Evolutionary conservation across 2,888 invertebrate genomes (phyloP), one percentile per base, ranked within the genome.

Genomic region (Plagiodera versicolora): DNA sequence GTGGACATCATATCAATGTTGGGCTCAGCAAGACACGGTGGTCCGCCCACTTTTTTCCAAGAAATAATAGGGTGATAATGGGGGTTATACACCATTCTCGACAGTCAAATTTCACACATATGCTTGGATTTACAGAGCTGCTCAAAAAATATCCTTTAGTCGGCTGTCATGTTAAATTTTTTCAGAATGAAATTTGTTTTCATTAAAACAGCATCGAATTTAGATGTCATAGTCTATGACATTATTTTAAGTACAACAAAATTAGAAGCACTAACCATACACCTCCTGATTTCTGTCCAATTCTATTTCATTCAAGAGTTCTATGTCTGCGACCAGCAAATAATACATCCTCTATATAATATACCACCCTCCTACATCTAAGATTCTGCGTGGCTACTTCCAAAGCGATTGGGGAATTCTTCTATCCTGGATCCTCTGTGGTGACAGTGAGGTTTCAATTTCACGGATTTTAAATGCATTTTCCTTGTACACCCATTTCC

Each of bases 401-500:
- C 24, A 44, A 19, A 50, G 39, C 48, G n/a, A 59, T 59, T 63
- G 62, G 62, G 24, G 28, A 59, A 53, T 56, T 14, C 39, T 56
- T 49, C 56, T 49, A 48, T 52, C 28, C 24, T 59, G 52, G 48
- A 48, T 58, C 32, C 30, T 47, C 18, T 24, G 49, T 30, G 48
- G 35, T 47, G 24, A 44, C 52, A 39, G 47, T 18, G 53, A 58
- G 52, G 58, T 56, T 61, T 61, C 61, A 56, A 65, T 60, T 65
- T 65, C 58, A 60, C 62, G 57, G 58, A 56, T 46, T 61, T 61
- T 63, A 66, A 66, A 66, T 66, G 65, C 63, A 61, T 57, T 66
- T 66, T 66, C 66, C 64, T 53, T 66, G 66, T 63, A 57, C 48
- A 56, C 47, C 55, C 56, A 48, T 57, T 50, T 56, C 50, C 56